Base-by-base conservation (phyloP, 2,888 invertebrate species). In the Trilocha varians region DNA sequence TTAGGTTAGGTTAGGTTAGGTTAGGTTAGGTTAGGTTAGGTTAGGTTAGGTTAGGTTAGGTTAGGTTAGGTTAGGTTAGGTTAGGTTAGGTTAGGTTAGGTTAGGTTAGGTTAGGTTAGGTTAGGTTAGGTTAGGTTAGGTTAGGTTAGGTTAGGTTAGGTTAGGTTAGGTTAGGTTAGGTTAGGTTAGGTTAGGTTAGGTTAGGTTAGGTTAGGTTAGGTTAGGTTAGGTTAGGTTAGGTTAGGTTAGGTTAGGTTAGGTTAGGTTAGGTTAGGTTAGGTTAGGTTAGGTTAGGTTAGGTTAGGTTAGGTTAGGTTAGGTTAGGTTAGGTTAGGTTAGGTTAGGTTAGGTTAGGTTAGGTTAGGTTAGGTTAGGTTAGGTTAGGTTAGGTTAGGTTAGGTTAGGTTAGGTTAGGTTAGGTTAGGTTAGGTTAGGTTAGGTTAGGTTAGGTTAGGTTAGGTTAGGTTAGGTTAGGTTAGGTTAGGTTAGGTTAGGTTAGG, bases 1-100 rank as follows among this genome's bases (percentile, higher is more conserved):
- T 50, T 51, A 44, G 48, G 50, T 50, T 52, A 44, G 51, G 57
- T 53, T 51, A 48, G 55, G 55, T 52, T 52, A 50, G 50, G 49
- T 53, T 45, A 45, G 53, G 48, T 51, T 53, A 44, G 53, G 53
- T 48, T 49, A 43, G 48, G 48, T 44, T 48, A 42, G 49, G 55
- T 44, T 54, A 45, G 48, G 54, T 43, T 49, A 46, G 46, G 48
- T 48, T 49, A 46, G 49, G 48, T 49, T 48, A 43, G 48, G 49
- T 45, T 44, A 45, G 47, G 48, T 50, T 38, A 40, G 47, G 44
- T 48, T 46, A 40, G 50, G 45, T 44, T 41, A 41, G 49, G 44
- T 47, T 47, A 45, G 41, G 46, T 40, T 43, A 41, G 45, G 43
- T 43, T 37, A 42, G 34, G 39, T 36, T 42, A 36, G 45, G 45